Conservation (phyloP, 1,140 invertebrate genomes). For the Drosophila bocqueti region DNA sequence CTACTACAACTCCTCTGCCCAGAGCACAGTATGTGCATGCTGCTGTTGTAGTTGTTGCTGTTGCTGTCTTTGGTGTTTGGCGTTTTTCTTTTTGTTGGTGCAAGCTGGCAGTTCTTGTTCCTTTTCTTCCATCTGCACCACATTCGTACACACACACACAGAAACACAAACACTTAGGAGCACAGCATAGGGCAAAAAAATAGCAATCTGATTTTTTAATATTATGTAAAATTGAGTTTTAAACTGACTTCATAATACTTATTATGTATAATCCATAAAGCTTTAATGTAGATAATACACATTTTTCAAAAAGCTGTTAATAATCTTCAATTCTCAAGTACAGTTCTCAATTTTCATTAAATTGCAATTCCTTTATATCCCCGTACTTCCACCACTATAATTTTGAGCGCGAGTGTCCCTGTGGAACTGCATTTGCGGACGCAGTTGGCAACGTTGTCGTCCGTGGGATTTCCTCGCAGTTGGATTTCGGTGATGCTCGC, state of each 20-base stretch:
- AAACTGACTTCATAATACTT: not conserved
- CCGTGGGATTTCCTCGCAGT: constrained; percentile 42
- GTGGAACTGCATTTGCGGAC: constrained; percentile 42
- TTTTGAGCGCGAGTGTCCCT: not conserved
- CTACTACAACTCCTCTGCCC: constrained; percentile 29
- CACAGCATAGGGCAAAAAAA: constrained; percentile 1
- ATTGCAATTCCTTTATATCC: not conserved
- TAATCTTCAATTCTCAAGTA: too few relatives aligned
- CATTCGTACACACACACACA: constrained; percentile 45
- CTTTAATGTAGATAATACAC: too few relatives aligned
- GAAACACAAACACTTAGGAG: constrained; percentile 3
- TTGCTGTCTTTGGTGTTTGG: constrained; percentile 24
- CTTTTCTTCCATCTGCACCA: constrained; percentile 46
- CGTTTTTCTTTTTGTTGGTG: constrained; percentile 48
- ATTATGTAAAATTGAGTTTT: not conserved
- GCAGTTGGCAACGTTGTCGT: constrained; percentile 18
- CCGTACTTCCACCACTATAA: not conserved
- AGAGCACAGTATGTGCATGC: constrained; percentile 2
- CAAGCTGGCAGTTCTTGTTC: constrained; percentile 62
- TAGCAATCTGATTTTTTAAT: not conserved
- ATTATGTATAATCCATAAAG: too few relatives aligned
- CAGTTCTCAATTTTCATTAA: not conserved
- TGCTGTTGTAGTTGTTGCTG: constrained; percentile 23
- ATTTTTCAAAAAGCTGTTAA: too few relatives aligned
- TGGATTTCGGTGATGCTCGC: constrained; percentile 70